phyloP scores from a whole-genome alignment of 2,797 vertebrate genomes.

The Macroramphosus scolopax region DNA sequence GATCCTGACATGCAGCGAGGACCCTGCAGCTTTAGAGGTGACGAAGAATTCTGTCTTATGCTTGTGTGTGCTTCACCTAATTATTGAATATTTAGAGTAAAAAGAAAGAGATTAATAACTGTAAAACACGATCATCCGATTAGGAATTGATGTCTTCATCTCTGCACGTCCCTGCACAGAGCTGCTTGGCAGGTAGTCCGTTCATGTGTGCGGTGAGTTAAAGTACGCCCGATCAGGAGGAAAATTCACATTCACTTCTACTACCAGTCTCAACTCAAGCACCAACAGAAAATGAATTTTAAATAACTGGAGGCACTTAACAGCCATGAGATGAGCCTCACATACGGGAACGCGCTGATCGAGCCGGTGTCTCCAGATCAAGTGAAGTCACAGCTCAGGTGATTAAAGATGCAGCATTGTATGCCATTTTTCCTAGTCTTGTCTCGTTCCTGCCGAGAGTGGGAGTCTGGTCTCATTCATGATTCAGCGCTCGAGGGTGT shows the following conservation, averaged over 20 bases:
- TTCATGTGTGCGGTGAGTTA: constrained; percentile 43
- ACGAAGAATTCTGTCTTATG: neutral
- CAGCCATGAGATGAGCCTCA: constrained; percentile 45
- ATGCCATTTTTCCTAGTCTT: constrained; percentile 54
- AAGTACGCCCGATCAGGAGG: constrained; percentile 35
- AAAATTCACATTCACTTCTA: constrained; percentile 38
- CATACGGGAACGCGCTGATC: constrained; percentile 64
- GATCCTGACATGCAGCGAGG: no score
- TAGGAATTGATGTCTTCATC: constrained; percentile 19
- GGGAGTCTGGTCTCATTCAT: constrained; percentile 76
- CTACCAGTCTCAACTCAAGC: constrained; percentile 37
- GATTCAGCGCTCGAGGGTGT: constrained; percentile 66
- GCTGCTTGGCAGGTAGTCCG: constrained; percentile 45
- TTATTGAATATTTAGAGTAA: constrained; percentile 11
- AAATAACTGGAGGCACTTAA: constrained; percentile 58
- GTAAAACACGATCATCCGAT: constrained; percentile 21
- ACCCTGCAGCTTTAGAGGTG: no score
- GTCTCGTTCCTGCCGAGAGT: constrained; percentile 60
- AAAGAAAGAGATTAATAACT: neutral
- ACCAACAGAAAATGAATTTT: constrained; percentile 60
- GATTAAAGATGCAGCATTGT: constrained; percentile 76
- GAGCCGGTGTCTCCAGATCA: constrained; percentile 70
- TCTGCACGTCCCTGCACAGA: constrained; percentile 6
- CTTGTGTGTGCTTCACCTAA: constrained; percentile 5
- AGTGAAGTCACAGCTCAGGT: constrained; percentile 69